Evolutionary conservation across 1,140 invertebrate genomes (phyloP).

Genomic region (Zaprionus ghesquierei): DNA sequence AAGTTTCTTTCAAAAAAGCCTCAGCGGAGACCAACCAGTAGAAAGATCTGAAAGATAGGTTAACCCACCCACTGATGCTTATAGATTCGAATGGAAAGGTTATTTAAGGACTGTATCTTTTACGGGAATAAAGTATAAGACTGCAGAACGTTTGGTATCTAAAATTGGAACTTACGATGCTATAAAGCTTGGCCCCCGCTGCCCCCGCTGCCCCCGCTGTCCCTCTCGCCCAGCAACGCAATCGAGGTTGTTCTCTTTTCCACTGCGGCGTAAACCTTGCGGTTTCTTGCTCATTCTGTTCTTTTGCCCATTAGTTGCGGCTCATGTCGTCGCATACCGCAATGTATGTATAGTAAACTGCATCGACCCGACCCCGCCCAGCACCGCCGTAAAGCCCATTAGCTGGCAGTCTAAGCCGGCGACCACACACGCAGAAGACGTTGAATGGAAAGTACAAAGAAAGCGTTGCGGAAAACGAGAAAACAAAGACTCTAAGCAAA

Average conservation of each 20-base stretch:
- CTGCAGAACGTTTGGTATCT: not conserved
- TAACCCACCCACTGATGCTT: too few relatives aligned
- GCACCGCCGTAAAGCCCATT: not conserved
- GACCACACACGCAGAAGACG: slow-evolving; percentile 35
- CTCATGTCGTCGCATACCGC: slow-evolving; percentile 8
- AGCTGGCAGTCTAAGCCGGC: not conserved
- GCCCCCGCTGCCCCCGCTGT: too few relatives aligned
- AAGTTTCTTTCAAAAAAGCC: too few relatives aligned
- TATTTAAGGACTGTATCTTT: too few relatives aligned
- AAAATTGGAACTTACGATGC: not conserved
- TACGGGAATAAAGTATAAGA: too few relatives aligned
- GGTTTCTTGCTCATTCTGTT: not conserved
- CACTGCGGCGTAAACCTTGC: not conserved
- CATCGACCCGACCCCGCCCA: slow-evolving; percentile 6
- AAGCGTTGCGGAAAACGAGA: slow-evolving; percentile 33
- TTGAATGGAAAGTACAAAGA: slow-evolving; percentile 42
- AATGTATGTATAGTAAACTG: slow-evolving; percentile 5
- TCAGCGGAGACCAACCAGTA: too few relatives aligned
- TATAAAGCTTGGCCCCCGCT: not conserved
- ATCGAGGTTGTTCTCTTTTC: not conserved
- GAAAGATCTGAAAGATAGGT: too few relatives aligned
- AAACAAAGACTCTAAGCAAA: not conserved
- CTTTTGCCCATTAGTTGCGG: slow-evolving; percentile 14
- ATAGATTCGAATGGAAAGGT: too few relatives aligned
- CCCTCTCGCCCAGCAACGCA: not conserved